Evolutionary conservation across 2,113 vertebrate species (phyloP), one percentile per base, ranked within the genome.

Genomic region (Forbesichthys agassizii): DNA sequence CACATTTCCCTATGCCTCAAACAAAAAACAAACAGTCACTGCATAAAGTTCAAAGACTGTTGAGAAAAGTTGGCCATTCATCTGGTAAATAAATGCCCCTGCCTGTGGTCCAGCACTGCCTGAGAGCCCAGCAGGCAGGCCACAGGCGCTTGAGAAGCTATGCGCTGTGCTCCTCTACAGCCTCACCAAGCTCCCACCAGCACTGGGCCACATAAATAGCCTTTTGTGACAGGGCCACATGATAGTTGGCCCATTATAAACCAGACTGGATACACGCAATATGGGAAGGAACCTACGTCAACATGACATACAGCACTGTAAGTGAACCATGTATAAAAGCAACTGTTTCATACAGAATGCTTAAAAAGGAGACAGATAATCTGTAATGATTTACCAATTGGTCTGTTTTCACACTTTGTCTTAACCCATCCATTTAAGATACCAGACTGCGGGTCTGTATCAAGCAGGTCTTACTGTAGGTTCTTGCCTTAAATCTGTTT

Each of bases 61-160:
- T 79, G 72, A 82, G 79, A 78, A 81, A 88, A 84, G 70, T 86
- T 84, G 68, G 62, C 71, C 82, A 88, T 91, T 92, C 88, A 90
- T 90, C 82, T 83, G 5, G 73, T 77, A 71, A 88, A 82, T 83
- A 86, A 88, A 73, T 84, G 88, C 82, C 86, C 82, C 82, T 77
- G 56, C 82, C 82, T 77, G 56, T 72, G 88, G 86, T 86, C 56
- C 68, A 83, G 72, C 68, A 64, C 51, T 71, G 71, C 71, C 70
- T 68, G 63, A 79, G 78, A 87, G 84, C 80, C 84, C 81, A 87
- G 68, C 80, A 61, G 81, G 86, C 84, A 83, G 55, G 67, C 69
- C 11, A 55, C 65, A 65, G 64, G 63, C 36, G 27, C 79, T 68
- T 57, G 78, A 80, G 81, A 70, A 65, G 75, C 68, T 57, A 61